Conservation (phyloP, 2,113 vertebrate genomes). For the Eubucco bourcierii region DNA sequence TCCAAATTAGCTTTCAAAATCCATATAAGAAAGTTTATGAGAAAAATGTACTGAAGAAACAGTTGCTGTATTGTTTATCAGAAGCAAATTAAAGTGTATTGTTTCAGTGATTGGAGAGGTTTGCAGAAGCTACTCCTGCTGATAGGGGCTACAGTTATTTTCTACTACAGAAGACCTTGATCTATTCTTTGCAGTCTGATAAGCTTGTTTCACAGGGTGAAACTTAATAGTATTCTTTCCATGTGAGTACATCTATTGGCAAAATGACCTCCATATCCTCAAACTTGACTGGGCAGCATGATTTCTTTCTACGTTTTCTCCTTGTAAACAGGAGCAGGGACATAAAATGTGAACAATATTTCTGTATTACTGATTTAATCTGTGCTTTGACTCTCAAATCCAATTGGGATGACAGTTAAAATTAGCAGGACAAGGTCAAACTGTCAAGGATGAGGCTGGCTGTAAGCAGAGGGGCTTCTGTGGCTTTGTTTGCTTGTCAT, state of each 20-base stretch:
- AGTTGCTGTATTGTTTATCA: background rate
- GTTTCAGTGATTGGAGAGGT: background rate
- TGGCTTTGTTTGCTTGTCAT: slow-evolving; percentile 72
- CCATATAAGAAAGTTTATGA: background rate
- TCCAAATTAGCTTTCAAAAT: background rate
- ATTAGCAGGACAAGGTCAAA: slow-evolving; percentile 75
- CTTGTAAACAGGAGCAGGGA: background rate
- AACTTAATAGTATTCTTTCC: slow-evolving; percentile 30
- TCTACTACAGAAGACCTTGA: background rate
- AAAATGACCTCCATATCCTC: slow-evolving; percentile 30
- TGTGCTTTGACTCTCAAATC: slow-evolving; percentile 40
- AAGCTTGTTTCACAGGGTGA: slow-evolving; percentile 24
- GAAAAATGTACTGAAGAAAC: background rate
- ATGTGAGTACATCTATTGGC: slow-evolving; percentile 15
- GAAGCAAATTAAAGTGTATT: background rate
- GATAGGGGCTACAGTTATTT: background rate
- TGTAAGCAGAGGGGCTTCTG: slow-evolving; percentile 55
- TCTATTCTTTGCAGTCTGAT: slow-evolving; percentile 12
- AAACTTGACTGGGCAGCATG: background rate
- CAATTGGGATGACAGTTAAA: slow-evolving; percentile 68
- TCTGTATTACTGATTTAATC: slow-evolving; percentile 35
- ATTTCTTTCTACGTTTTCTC: slow-evolving; percentile 5
- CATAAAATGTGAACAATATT: slow-evolving; percentile 20
- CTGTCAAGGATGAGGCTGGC: slow-evolving; percentile 61
- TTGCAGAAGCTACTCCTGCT: background rate